Evolutionary conservation across 1,140 invertebrate species (phyloP).

Genomic region (Colletes gigas): DNA sequence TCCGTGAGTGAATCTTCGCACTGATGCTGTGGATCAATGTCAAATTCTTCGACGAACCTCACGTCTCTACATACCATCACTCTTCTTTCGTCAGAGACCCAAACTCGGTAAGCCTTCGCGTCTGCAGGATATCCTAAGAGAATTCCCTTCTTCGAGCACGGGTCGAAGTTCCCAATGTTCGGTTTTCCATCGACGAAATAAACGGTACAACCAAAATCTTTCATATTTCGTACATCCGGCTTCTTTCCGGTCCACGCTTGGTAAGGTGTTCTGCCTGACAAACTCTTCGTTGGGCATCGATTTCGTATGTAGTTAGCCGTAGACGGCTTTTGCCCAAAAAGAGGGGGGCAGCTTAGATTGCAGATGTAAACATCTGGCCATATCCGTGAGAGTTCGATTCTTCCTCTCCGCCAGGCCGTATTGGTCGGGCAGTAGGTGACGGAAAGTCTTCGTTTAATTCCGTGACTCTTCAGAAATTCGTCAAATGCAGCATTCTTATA

Average conservation of each 20-base stretch:
- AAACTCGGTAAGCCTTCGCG: conserved; percentile 11
- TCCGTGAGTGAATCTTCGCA: background rate
- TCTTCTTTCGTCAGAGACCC: background rate
- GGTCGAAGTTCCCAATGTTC: conserved; percentile 3
- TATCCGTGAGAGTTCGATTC: conserved; percentile 25
- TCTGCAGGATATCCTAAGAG: conserved; percentile 10
- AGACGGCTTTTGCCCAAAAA: conserved; percentile 24
- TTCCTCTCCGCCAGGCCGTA: conserved; percentile 16
- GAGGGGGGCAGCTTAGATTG: background rate
- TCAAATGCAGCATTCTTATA: conserved; percentile 65
- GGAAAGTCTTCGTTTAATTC: conserved; percentile 48
- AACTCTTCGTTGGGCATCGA: conserved; percentile 4
- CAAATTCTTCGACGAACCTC: conserved; percentile 13
- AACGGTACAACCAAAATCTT: conserved; percentile 13
- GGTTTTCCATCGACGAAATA: conserved; percentile 5
- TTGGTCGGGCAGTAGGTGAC: conserved; percentile 20
- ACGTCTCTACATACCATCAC: conserved; percentile 11
- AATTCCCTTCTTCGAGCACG: conserved; percentile 1
- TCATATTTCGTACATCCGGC: conserved; percentile 6
- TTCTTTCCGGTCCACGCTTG: conserved; percentile 2
- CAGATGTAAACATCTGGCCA: conserved; percentile 12
- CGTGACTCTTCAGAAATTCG: conserved; percentile 50
- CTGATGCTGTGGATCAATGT: background rate
- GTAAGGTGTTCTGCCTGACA: background rate
- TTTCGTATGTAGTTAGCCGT: conserved; percentile 22